Conservation (phyloP, 2,888 invertebrate genomes). For the Deilephila porcellus region DNA sequence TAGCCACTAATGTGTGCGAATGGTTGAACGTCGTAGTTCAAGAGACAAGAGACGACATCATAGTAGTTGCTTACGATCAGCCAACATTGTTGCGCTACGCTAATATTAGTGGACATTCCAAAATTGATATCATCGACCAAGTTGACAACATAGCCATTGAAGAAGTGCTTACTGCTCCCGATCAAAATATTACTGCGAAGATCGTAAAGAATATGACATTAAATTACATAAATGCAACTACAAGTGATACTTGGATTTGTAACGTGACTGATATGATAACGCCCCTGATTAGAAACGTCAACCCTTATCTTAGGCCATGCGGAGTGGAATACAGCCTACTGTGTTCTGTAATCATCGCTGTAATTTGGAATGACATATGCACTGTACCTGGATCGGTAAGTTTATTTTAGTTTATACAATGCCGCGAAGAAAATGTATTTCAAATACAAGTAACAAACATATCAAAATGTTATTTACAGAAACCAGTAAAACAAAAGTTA, state of each 20-base stretch:
- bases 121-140: conserved; percentile 55
- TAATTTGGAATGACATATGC: conserved; percentile 91
- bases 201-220: conserved; percentile 44
- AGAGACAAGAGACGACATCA: conserved; percentile 94
- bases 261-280: conserved; percentile 84
- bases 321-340: conserved; percentile 93
- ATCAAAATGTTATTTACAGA: conserved; percentile 47
- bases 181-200: conserved; percentile 38
- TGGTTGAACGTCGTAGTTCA: conserved; percentile 95
- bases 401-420: conserved; percentile 36
- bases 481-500: conserved; percentile 47
- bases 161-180: conserved; percentile 39
- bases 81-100: conserved; percentile 67
- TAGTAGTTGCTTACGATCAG: conserved; percentile 72
- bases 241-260: conserved; percentile 66
- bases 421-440: background rate
- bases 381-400: conserved; percentile 80
- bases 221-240: conserved; percentile 51
- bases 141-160: conserved; percentile 57
- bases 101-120: conserved; percentile 63
- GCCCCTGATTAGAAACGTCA: conserved; percentile 86
- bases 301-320: conserved; percentile 92
- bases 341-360: conserved; percentile 90
- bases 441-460: background rate
- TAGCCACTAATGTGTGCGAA: conserved; percentile 96